Evolutionary conservation across 2,888 invertebrate genomes (phyloP), one percentile per base, ranked within the genome.

Genomic region (Pristionchus mayeri): DNA sequence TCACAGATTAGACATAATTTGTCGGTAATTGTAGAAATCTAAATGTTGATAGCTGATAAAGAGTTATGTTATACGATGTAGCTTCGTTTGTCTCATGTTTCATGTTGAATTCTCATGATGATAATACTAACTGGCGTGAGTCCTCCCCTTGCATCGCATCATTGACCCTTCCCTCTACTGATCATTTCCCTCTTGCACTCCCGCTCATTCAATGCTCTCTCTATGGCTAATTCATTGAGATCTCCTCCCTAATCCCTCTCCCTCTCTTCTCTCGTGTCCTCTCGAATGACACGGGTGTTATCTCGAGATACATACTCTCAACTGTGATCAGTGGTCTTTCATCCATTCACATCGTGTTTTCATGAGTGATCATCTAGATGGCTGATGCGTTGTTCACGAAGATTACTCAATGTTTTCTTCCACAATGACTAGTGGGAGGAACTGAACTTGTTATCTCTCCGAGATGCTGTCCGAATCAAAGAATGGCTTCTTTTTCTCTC

Each of bases 41-140:
- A 34, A 18, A 63, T 71, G 40, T 4, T 71, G 71, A 71, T 37
- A 71, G 71, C 11, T 21, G 71, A 71, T 71, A 71, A 71, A 71
- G 40, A 71, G 71, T 71, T 71, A 71, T 44, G 71, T 71, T 71
- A 71, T 44, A 37, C 24, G 24, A 44, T 40, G 18, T 13, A 6
- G 24, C 40, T 71, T n/a, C 24, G 11, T n/a, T 71, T 44, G 40
- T n/a, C 40, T 40, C 40, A n/a, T 44, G 44, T 3, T 71, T 44
- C 71, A 71, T 71, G 71, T 71, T 71, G 13, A 44, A 7, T 9
- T 37, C 24, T 71, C 71, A 71, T 71, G 37, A 7, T 40, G 11
- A 71, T 71, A 71, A 40, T 71, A 71, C 71, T 71, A 71, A 71
- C 71, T 67, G 6, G n/a, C 18, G 40, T 63, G 63, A 63, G 44